Evolutionary conservation across 2,888 invertebrate species (phyloP), one percentile per base, ranked within the genome.

Genomic region (Erebia palarica): DNA sequence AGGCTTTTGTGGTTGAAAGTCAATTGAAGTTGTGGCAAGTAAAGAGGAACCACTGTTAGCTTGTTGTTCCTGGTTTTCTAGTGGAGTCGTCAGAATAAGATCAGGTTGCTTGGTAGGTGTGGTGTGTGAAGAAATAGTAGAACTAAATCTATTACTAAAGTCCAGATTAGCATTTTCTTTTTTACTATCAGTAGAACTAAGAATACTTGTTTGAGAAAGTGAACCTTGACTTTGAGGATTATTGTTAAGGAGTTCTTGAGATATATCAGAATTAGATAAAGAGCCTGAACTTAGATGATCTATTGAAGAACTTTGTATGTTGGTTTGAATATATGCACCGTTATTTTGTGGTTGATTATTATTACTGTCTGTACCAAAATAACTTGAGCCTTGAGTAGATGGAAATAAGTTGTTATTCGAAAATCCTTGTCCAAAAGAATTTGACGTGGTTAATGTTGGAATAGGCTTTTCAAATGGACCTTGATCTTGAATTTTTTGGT

Each of bases 51-150:
- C 44, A 18, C 61, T 44, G 11, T 61, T 61, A 11, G 61, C 18
- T 44, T 44, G 44, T 61, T 9, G 55, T 63, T 58, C 53, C 27
- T 59, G 59, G 21, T 11, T 64, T 78, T 84, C 85, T 13, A 87
- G 80, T 21, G 88, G 87, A 63, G 86, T 87, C 10, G 85, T 84
- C 47, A 86, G 76, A 74, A 84, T 86, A 70, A 77, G 80, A 58
- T 81, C 77, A 47, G 87, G 87, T 58, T 82, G 76, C 65, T 79
- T 78, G 5, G 85, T 85, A 7, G 77, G 68, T 5, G 65, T 42
- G 21, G 82, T 78, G 42, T 78, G 75, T 70, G 78, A 81, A 36
- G 76, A 73, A 18, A n/a, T 1, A 51, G n/a, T 11, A 36, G 36
- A n/a, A 63, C 7, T 63, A 9, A 49, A 63, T 63, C 13, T 8